phyloP scores from a whole-genome alignment of 2,888 invertebrate genomes.

The Ectemnius continuus region DNA sequence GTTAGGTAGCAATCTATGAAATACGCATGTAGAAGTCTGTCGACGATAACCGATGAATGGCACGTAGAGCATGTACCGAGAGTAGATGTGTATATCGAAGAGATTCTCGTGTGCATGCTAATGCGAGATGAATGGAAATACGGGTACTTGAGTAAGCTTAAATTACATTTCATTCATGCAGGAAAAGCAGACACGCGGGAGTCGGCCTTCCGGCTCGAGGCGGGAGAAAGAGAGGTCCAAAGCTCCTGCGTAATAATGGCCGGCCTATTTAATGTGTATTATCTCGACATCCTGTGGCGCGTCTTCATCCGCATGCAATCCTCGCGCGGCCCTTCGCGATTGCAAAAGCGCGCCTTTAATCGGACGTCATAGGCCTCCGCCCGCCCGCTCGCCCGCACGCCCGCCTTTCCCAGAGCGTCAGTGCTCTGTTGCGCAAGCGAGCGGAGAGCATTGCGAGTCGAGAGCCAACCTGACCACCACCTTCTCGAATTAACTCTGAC shows the following conservation, averaged over 20 bases:
- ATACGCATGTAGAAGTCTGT: not conserved
- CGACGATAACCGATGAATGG: not conserved
- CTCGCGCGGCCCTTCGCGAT: slow-evolving; percentile 31
- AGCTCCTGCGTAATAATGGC: slow-evolving; percentile 56
- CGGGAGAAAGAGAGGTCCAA: slow-evolving; percentile 35
- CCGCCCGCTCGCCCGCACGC: slow-evolving; percentile 12
- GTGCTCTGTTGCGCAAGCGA: not conserved
- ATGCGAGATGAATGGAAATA: slow-evolving; percentile 71
- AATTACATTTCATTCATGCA: slow-evolving; percentile 75
- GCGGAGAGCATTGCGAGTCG: not conserved
- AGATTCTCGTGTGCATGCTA: slow-evolving; percentile 46
- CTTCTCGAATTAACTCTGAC: slow-evolving; percentile 5
- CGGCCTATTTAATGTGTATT: slow-evolving; percentile 67
- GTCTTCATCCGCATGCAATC: slow-evolving; percentile 57
- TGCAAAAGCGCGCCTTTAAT: slow-evolving; percentile 49
- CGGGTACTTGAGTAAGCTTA: slow-evolving; percentile 68
- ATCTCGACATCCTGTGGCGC: slow-evolving; percentile 68
- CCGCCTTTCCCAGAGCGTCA: slow-evolving; percentile 28
- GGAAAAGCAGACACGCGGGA: slow-evolving; percentile 70
- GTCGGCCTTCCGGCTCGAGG: slow-evolving; percentile 57
- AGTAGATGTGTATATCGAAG: slow-evolving; percentile 17
- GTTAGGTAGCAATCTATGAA: too few relatives aligned
- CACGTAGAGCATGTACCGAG: not conserved
- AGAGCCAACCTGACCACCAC: not conserved
- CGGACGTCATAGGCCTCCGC: slow-evolving; percentile 32